Conservation (phyloP, 2,113 vertebrate species). For the Myanophis thanlyinensis region DNA sequence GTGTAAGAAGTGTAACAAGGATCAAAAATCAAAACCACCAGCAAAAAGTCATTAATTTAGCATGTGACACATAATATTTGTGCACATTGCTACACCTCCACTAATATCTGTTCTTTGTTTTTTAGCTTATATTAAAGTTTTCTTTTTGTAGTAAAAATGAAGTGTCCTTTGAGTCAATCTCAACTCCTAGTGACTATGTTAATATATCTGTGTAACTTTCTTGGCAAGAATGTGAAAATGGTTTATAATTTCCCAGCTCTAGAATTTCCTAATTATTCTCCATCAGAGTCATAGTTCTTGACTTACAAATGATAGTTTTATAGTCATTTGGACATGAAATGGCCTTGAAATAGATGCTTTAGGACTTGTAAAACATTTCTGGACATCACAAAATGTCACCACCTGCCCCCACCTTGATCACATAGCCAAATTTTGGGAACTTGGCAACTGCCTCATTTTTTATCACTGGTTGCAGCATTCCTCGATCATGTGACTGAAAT, state of each 20-base stretch:
- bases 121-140: neutral
- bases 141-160: neutral
- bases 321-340: neutral
- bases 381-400: neutral
- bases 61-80: neutral
- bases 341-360: neutral
- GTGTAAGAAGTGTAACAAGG: neutral
- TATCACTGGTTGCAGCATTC: neutral
- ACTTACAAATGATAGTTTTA: neutral
- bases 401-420: neutral
- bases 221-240: neutral
- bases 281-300: neutral
- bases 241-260: neutral
- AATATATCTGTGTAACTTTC: neutral
- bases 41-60: neutral
- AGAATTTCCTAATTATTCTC: neutral
- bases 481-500: neutral
- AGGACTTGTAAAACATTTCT: neutral
- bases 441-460: neutral
- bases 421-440: neutral
- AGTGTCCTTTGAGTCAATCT: neutral
- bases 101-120: neutral
- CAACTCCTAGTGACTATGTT: neutral
- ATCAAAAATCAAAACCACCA: neutral
- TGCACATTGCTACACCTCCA: neutral